Evolutionary conservation across 2,113 vertebrate genomes (phyloP).

Genomic region (Myiopsitta monachus): DNA sequence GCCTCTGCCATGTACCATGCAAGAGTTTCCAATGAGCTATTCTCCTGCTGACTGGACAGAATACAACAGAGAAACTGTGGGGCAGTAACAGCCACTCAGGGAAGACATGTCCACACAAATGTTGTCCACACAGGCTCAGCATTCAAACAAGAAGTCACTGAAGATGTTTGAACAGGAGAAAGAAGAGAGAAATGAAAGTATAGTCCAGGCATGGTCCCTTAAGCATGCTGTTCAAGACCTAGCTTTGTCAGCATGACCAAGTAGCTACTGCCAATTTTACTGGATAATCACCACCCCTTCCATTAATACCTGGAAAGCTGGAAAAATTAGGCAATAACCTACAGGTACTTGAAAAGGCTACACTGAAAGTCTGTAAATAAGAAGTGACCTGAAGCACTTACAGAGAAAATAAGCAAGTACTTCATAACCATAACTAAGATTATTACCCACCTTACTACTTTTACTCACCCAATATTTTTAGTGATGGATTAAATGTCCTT

Average conservation of each 20-base stretch:
- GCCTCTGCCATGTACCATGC: too few species aligned
- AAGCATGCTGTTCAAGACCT: not conserved
- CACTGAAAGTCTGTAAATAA: not conserved
- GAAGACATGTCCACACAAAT: not conserved
- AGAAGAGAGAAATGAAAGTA: not conserved
- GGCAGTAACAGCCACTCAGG: not conserved
- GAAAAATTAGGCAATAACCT: not conserved
- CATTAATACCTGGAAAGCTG: not conserved
- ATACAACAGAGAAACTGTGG: not conserved
- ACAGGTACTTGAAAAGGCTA: not conserved
- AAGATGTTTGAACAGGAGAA: not conserved
- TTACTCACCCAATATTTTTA: not conserved
- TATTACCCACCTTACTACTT: not conserved
- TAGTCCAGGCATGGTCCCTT: not conserved
- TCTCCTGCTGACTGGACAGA: not conserved
- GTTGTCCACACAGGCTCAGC: not conserved
- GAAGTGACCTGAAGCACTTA: not conserved
- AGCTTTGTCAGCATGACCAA: not conserved
- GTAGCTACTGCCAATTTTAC: not conserved
- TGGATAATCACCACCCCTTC: not conserved
- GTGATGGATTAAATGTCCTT: not conserved
- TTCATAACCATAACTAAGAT: not conserved
- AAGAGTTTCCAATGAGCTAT: not conserved
- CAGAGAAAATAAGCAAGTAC: not conserved
- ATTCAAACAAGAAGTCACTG: not conserved